Conservation (phyloP, 2,113 vertebrate species). For the Grus americana region DNA sequence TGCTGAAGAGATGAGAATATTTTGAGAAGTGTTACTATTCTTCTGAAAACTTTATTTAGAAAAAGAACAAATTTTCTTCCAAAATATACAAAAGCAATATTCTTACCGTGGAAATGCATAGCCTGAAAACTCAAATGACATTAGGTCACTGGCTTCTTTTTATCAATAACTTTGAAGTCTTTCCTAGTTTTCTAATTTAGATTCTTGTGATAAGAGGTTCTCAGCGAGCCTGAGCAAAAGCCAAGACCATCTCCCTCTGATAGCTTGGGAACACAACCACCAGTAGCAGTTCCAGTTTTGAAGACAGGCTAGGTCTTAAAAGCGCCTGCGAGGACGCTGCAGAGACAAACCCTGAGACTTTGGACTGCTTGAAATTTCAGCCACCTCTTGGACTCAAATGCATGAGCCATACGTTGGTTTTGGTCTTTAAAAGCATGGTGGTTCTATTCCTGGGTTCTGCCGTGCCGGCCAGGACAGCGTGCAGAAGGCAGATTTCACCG, state of each 20-base stretch:
- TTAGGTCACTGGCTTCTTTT: slow-evolving; percentile 49
- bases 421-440: neutral
- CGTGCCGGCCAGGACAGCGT: fast-evolving
- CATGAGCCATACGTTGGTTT: fast-evolving
- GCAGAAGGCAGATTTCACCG: neutral
- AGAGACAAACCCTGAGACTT: neutral
- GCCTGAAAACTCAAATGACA: slow-evolving; percentile 9
- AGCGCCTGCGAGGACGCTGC: neutral
- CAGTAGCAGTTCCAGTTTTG: neutral
- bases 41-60: neutral
- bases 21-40: neutral
- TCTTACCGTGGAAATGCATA: neutral
- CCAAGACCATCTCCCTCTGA: neutral
- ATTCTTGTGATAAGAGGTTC: slow-evolving; percentile 31
- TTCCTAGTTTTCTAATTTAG: slow-evolving; percentile 53
- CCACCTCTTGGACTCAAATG: neutral
- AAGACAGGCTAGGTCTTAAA: neutral
- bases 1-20: neutral
- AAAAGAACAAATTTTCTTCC: neutral
- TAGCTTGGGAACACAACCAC: neutral
- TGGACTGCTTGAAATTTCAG: neutral
- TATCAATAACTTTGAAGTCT: slow-evolving; percentile 55
- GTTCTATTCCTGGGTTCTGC: neutral
- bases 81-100: neutral
- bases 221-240: neutral